Conservation (phyloP, 2,888 invertebrate genomes). For the Flexamia atlantica region DNA sequence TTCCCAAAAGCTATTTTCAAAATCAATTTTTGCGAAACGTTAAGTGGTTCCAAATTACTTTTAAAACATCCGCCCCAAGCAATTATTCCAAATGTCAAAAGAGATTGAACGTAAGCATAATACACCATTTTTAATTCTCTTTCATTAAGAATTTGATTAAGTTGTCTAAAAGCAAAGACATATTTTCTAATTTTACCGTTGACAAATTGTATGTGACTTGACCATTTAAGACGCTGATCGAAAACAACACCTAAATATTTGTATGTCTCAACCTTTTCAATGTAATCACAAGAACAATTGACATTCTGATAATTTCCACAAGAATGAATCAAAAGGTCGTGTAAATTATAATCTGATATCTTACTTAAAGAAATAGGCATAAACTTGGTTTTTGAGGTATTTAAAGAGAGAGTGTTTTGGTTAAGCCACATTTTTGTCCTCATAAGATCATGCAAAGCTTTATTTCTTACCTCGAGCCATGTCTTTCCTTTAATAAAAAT, state of each 20-base stretch:
- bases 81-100: constrained; percentile 7
- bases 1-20: constrained; percentile 32
- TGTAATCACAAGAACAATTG: constrained; percentile 2
- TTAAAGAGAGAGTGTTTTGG: constrained; percentile 50
- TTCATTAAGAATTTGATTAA: neutral
- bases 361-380: neutral
- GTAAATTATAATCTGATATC: constrained; percentile 5
- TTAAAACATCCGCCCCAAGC: constrained; percentile 6
- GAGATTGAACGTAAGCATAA: neutral
- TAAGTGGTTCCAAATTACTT: neutral
- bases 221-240: too few species aligned
- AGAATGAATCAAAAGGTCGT: neutral
- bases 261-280: constrained; percentile 27
- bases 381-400: constrained; percentile 45
- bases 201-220: neutral
- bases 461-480: constrained; percentile 23
- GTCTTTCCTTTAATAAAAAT: constrained; percentile 42
- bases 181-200: constrained; percentile 8
- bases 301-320: neutral
- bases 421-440: constrained; percentile 37
- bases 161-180: constrained; percentile 21
- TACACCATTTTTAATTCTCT: neutral
- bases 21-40: neutral
- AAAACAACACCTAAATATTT: constrained; percentile 42
- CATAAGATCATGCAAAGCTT: neutral